Percentiles rank a stretch among this genome's conserved stretches.
These are phyloP conservation scores for Coenobita brevimanus DNA, from an alignment of 1,140 invertebrate genomes.

Conservation along the genomic window DNA sequence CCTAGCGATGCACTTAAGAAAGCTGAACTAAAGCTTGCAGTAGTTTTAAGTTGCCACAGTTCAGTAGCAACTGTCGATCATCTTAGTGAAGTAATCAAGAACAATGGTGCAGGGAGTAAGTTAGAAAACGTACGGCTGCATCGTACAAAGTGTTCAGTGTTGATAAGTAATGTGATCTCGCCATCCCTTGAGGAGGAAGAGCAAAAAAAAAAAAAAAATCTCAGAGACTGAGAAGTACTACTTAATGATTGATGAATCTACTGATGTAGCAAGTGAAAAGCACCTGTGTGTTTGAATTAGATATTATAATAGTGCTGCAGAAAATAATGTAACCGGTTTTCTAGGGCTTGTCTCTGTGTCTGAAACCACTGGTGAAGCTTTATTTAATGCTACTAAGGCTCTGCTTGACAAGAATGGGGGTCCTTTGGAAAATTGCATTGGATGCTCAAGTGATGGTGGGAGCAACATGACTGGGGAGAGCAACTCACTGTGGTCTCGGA, in stretches of 20 bases:
- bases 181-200: constrained; percentile 28
- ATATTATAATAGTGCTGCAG: constrained; percentile 25
- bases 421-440: constrained; percentile 50
- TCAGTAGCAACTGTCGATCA: constrained; percentile 30
- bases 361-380: constrained; percentile 51
- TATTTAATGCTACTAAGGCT: constrained; percentile 41
- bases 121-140: constrained; percentile 35
- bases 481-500: neutral
- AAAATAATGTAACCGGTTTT: constrained; percentile 33
- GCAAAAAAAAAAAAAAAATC: constrained; percentile 1
- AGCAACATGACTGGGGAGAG: constrained; percentile 42
- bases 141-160: constrained; percentile 37
- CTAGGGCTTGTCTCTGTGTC: constrained; percentile 34
- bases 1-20: constrained; percentile 9
- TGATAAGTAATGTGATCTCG: constrained; percentile 36
- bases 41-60: constrained; percentile 15
- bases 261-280: constrained; percentile 42
- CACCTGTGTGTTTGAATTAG: constrained; percentile 28
- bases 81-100: constrained; percentile 42
- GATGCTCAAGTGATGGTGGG: constrained; percentile 39
- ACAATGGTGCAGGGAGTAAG: constrained; percentile 39
- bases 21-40: constrained; percentile 41
- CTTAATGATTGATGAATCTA: constrained; percentile 28
- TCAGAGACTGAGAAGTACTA: constrained; percentile 35
- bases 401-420: constrained; percentile 10